Evolutionary conservation across 2,797 vertebrate species (phyloP), one percentile per base, ranked within the genome.

Genomic region (Tadarida brasiliensis): DNA sequence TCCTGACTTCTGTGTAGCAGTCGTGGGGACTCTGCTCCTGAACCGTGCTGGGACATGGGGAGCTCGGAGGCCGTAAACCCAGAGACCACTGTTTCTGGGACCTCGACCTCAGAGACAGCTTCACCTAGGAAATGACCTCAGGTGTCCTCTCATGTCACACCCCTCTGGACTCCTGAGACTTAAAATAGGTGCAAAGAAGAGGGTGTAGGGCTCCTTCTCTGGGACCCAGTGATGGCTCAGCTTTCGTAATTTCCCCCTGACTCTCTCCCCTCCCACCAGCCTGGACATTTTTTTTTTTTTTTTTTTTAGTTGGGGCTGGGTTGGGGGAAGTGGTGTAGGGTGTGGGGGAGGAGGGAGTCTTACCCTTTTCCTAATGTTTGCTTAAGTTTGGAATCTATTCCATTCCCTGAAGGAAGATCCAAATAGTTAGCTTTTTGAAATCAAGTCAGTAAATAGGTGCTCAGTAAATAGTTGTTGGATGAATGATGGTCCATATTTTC

Each of bases 351-450:
- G 22, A 63, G 14, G 12, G 15, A 82, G n/a, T 85, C 33, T 15
- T 85, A 5, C 44, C 93, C n/a, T 88, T 54, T 2, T 85, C n/a
- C 39, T 59, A 28, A 26, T 11, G 56, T 68, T 94, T 85, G 68
- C n/a, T 92, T 83, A 85, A 17, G 33, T 90, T 81, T 63, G 26
- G 12, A 73, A 47, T 70, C 51, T 56, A 76, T 57, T 70, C 11
- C 33, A 33, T 65, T 87, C 28, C 61, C 70, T 59, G 44, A 91
- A 80, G 71, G 81, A 80, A 91, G 70, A n/a, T 63, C 30, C 47
- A 85, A 57, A 83, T 78, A 89, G 67, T 30, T n/a, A 33, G 30
- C 24, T 39, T 88, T 90, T 82, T 85, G 20, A 93, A 87, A 54
- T 47, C 3, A 44, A 71, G 39, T 61, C 30, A 44, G 3, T 33